These are phyloP conservation scores for Rhynchotus rufescens DNA, from an alignment of 2,797 vertebrate species.

Conservation along the genomic window DNA sequence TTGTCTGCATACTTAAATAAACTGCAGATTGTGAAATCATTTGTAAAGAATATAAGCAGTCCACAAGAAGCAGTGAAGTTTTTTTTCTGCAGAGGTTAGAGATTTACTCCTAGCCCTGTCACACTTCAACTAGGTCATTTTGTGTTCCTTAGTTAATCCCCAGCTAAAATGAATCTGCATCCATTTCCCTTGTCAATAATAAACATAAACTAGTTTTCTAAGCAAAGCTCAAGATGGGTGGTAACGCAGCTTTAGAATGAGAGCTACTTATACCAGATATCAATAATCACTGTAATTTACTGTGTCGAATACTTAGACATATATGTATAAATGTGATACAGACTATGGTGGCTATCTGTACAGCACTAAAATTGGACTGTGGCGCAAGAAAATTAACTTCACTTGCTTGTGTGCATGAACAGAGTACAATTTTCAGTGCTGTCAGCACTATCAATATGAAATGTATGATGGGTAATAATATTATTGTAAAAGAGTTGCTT, in stretches of 20 bases:
- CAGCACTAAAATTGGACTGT: neutral
- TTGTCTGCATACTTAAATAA: neutral
- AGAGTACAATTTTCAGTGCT: constrained; percentile 11
- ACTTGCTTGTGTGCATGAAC: neutral
- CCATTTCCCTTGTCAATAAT: neutral
- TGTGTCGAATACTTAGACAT: neutral
- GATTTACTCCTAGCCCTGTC: neutral
- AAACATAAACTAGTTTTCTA: neutral
- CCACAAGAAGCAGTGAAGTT: neutral
- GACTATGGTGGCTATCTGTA: neutral
- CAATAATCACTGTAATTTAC: neutral
- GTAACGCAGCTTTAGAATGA: neutral
- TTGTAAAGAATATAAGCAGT: neutral
- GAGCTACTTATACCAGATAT: neutral
- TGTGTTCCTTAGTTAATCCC: neutral
- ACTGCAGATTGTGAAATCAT: neutral
- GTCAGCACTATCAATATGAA: neutral
- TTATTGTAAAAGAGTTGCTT: constrained; percentile 23
- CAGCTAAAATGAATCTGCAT: neutral
- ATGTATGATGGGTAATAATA: constrained; percentile 32
- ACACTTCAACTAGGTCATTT: neutral
- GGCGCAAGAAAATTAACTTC: constrained; percentile 1
- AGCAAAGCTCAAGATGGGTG: neutral
- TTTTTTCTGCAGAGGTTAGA: neutral
- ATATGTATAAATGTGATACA: neutral